phyloP scores from a whole-genome alignment of 2,888 invertebrate genomes.

The Diachrysia chrysitis region DNA sequence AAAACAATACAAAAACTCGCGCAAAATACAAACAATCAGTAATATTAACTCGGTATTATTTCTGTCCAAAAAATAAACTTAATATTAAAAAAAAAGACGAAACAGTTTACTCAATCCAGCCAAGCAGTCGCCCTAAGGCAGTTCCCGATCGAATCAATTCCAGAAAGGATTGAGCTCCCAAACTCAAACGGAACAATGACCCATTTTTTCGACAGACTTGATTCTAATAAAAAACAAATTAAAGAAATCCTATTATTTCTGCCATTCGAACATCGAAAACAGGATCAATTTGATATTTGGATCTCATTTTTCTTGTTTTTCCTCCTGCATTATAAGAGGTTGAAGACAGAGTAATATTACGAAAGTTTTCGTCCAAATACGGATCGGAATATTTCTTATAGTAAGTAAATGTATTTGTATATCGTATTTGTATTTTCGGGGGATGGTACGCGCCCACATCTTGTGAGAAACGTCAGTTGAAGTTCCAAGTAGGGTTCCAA shows the following conservation, averaged over 20 bases:
- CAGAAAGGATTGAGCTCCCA: background rate
- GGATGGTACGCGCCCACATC: background rate
- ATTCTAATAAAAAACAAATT: slow-evolving; percentile 39
- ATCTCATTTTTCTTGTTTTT: slow-evolving; percentile 22
- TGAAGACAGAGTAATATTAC: slow-evolving; percentile 6
- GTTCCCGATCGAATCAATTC: slow-evolving; percentile 7
- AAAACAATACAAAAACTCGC: background rate
- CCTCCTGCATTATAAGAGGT: slow-evolving; percentile 9
- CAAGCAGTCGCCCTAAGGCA: background rate
- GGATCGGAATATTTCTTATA: slow-evolving; percentile 6
- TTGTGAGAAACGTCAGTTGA: background rate
- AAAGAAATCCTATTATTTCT: slow-evolving; percentile 22
- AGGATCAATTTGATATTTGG: slow-evolving; percentile 30
- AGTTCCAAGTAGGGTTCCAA: no score
- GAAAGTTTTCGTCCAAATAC: background rate
- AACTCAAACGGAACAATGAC: slow-evolving; percentile 5
- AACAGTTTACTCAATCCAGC: background rate
- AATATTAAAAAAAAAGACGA: background rate
- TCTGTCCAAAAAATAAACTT: background rate
- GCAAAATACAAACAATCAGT: background rate
- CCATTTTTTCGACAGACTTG: slow-evolving; percentile 1
- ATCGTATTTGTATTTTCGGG: slow-evolving; percentile 4
- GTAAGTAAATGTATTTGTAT: slow-evolving; percentile 4
- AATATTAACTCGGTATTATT: background rate
- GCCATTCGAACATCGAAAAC: background rate